Conservation (phyloP, 1,140 invertebrate genomes). For the Drosophila parvula region DNA sequence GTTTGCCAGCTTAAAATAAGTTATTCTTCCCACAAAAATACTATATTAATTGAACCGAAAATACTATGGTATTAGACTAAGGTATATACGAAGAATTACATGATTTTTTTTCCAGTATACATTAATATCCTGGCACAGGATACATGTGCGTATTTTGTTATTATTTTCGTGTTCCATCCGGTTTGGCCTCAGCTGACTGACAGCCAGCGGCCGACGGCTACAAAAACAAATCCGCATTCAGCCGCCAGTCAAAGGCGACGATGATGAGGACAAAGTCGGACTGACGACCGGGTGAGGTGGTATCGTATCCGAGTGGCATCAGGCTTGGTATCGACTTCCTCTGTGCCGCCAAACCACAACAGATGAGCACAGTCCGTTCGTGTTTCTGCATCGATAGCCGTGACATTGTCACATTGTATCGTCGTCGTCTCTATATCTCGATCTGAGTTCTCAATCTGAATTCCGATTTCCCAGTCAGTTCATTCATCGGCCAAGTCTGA, state of each 20-base stretch:
- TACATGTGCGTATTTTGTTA: constrained; percentile 72
- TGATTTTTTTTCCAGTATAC: constrained; percentile 43
- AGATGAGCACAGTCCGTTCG: constrained; percentile 35
- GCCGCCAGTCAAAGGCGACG: constrained; percentile 31
- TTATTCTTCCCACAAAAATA: neutral
- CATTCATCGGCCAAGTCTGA: constrained; percentile 38
- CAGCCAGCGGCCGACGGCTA: constrained; percentile 52
- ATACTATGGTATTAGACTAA: too few relatives aligned
- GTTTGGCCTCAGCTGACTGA: constrained; percentile 66
- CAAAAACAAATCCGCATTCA: constrained; percentile 56
- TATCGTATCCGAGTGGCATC: constrained; percentile 5
- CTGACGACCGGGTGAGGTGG: constrained; percentile 25
- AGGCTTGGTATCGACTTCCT: constrained; percentile 54
- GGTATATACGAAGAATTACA: too few relatives aligned
- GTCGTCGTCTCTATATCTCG: constrained; percentile 49
- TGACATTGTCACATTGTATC: constrained; percentile 78
- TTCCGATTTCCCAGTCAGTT: constrained; percentile 5
- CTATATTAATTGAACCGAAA: too few relatives aligned
- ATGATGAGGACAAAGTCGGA: constrained; percentile 47
- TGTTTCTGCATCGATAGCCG: constrained; percentile 66
- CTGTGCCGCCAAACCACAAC: constrained; percentile 64
- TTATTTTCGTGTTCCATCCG: constrained; percentile 75
- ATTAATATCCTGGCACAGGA: constrained; percentile 78
- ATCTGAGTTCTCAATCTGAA: constrained; percentile 45
- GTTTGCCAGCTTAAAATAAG: too few relatives aligned